phyloP scores from a whole-genome alignment of 2,888 invertebrate species.

The Polyommatus iphigenia region DNA sequence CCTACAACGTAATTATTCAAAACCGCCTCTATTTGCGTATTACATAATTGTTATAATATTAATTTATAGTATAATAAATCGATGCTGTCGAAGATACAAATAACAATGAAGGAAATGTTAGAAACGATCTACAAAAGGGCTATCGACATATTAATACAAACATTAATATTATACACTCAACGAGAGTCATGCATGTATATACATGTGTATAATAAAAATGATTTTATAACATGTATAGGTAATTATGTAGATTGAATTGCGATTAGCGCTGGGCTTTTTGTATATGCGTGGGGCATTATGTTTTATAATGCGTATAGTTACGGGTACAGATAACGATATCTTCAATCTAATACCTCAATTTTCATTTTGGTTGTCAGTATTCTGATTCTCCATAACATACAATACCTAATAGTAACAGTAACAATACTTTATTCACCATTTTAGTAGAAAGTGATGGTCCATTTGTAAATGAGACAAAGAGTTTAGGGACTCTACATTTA shows the following conservation, averaged over 20 bases:
- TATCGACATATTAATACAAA: slow-evolving; percentile 20
- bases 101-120: slow-evolving; percentile 18
- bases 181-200: slow-evolving; percentile 18
- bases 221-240: slow-evolving; percentile 32
- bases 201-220: slow-evolving; percentile 25
- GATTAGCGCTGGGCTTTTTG: slow-evolving; percentile 13
- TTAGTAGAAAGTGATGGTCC: no score
- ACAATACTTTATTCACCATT: no score
- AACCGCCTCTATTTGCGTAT: background rate
- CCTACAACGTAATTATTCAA: slow-evolving; percentile 6
- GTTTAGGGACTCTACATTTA: no score
- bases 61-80: background rate
- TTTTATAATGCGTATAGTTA: background rate
- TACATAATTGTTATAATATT: slow-evolving; percentile 1
- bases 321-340: no score
- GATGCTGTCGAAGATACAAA: background rate
- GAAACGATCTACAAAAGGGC: slow-evolving; percentile 17
- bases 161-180: background rate
- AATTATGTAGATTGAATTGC: slow-evolving; percentile 30
- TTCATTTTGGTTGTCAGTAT: background rate
- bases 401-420: no score
- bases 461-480: no score
- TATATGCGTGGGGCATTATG: slow-evolving; percentile 33
- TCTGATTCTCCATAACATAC: background rate
- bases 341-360: background rate